Conservation (phyloP, 30 jellyfish, hydroid and myxozoan genomes). For the Rhopilema esculentum region DNA sequence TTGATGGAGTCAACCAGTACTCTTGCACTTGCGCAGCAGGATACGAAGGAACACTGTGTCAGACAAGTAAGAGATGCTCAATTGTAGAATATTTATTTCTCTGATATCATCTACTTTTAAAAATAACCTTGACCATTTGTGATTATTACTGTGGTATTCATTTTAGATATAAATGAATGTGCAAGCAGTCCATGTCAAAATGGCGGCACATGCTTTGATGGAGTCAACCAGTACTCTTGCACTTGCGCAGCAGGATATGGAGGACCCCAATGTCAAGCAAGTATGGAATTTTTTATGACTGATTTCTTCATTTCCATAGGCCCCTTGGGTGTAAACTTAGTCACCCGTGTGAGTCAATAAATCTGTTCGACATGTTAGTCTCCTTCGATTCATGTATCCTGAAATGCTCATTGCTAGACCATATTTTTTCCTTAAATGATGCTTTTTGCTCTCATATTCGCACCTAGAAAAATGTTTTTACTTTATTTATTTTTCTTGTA, state of each 20-base stretch:
- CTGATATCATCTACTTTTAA: neutral
- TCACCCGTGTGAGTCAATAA: no score
- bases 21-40: slow-evolving; percentile 27
- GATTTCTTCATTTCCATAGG: no score
- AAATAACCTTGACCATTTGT: neutral
- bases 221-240: slow-evolving; percentile 7
- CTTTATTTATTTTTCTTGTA: no score
- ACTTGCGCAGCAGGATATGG: neutral
- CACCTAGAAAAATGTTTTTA: no score
- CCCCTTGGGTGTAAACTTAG: no score
- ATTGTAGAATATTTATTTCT: neutral
- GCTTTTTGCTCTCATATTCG: no score
- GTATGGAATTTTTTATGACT: no score
- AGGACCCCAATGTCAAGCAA: slow-evolving; percentile 8
- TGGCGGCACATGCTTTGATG: slow-evolving; percentile 27
- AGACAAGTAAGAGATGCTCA: neutral
- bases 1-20: slow-evolving; percentile 1
- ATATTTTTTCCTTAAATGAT: no score
- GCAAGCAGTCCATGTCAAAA: slow-evolving; percentile 1
- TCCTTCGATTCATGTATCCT: no score
- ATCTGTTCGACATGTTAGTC: no score
- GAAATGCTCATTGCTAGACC: no score
- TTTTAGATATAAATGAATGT: slow-evolving; percentile 28
- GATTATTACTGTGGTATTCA: no score
- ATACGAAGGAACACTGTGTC: neutral